These are phyloP conservation scores for Hylaeus anthracinus DNA, from an alignment of 1,140 invertebrate species.

Conservation along the genomic window DNA sequence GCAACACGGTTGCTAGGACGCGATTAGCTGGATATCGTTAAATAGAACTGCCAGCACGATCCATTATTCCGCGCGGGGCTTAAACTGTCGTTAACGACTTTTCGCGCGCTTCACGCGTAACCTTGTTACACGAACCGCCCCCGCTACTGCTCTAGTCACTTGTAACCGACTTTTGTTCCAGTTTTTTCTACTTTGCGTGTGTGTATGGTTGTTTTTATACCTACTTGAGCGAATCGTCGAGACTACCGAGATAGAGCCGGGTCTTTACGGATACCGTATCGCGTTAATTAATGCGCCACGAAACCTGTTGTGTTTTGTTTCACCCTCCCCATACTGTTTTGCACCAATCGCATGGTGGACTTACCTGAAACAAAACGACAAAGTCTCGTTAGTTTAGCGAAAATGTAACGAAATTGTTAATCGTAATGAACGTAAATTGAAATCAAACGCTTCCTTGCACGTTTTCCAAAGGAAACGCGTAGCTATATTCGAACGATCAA, in stretches of 20 bases:
- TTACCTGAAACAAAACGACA: conserved; percentile 59
- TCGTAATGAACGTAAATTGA: not conserved
- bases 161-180: conserved; percentile 24
- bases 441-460: not conserved
- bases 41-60: conserved; percentile 46
- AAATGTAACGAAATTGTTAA: not conserved
- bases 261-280: conserved; percentile 10
- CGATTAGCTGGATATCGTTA: conserved; percentile 49
- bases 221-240: conserved; percentile 30
- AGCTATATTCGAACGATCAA: not conserved
- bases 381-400: conserved; percentile 25
- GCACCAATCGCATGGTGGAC: conserved; percentile 17
- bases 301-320: conserved; percentile 29
- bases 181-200: not conserved
- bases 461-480: not conserved
- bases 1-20: not conserved
- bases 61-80: conserved; percentile 49
- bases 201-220: not conserved
- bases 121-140: conserved; percentile 35
- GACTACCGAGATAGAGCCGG: conserved; percentile 20
- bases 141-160: conserved; percentile 21
- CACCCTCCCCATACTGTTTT: not conserved
- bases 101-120: conserved; percentile 25
- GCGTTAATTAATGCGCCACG: conserved; percentile 44
- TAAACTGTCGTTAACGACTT: conserved; percentile 63